These are phyloP conservation scores for Thripadectes ignobilis DNA, from an alignment of 2,797 vertebrate genomes.

Conservation along the genomic window DNA sequence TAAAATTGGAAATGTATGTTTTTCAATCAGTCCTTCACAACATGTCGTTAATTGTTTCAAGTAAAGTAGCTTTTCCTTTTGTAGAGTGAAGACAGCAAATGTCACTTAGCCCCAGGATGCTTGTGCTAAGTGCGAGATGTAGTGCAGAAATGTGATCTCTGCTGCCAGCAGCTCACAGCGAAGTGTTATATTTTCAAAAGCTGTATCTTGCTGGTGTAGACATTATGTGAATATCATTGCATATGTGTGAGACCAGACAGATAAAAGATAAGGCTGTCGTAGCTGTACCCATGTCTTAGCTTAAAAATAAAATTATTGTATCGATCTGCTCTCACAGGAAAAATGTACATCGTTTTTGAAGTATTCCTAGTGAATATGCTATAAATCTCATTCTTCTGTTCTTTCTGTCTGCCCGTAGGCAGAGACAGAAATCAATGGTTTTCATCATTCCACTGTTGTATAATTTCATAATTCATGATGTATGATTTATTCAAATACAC, in stretches of 20 bases:
- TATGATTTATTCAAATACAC: constrained; percentile 57
- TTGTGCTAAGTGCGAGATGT: constrained; percentile 33
- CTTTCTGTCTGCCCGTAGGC: constrained; percentile 55
- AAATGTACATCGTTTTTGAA: constrained; percentile 17
- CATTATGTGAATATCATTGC: neutral
- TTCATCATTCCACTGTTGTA: neutral
- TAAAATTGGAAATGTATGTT: neutral
- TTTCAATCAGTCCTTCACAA: constrained; percentile 24
- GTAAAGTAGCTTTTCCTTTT: constrained; percentile 22
- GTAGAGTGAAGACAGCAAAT: constrained; percentile 30
- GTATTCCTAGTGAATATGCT: neutral
- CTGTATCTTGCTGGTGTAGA: neutral
- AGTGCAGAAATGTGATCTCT: constrained; percentile 17
- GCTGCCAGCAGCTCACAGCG: neutral
- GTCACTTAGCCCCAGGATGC: constrained; percentile 48
- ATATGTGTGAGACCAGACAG: constrained; percentile 12
- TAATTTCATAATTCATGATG: constrained; percentile 51
- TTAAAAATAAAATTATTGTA: constrained; percentile 38
- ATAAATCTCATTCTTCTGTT: constrained; percentile 42
- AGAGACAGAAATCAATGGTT: constrained; percentile 55
- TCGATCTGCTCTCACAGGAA: constrained; percentile 52
- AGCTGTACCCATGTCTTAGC: neutral
- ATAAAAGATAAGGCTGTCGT: constrained; percentile 5
- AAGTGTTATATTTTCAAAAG: constrained; percentile 26
- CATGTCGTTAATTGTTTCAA: constrained; percentile 5